Base-by-base conservation (phyloP, 2,113 vertebrate genomes). In the Myiopsitta monachus region DNA sequence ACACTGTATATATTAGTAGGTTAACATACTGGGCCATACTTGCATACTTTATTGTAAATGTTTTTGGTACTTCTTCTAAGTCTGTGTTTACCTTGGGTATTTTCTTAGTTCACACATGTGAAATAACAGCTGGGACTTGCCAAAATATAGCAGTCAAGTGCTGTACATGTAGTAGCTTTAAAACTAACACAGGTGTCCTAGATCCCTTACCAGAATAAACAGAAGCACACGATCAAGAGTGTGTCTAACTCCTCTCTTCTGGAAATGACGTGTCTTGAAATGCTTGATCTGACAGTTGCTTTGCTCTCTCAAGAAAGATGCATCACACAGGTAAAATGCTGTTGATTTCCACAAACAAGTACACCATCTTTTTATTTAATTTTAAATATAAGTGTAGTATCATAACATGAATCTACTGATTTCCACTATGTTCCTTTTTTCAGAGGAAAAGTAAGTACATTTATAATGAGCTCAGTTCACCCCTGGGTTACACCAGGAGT, bases 171-270 rank as follows among this genome's bases (percentile, higher is more conserved):
- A 92, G 95, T 93, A 96, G 96, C 94, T 90, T 97, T 95, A 96
- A 97, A 97, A 96, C 97, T 97, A 97, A 97, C 97, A 97, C 96
- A 97, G 97, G 98, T 98, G 97, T 96, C 94, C 75, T 76, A 79
- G 90, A 95, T 87, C 69, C 91, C 92, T 94, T 88, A 82, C 28
- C 91, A 96, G 97, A 85, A 87, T 97, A 98, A 97, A 97, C 67
- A 95, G 96, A 94, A 97, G 96, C 94, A 94, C 90, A 97, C 85
- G 96, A 96, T 96, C 93, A 77, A 90, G 83, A 95, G 95, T 74
- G 95, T 72, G 81, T 80, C 82, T 55, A 90, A 92, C 47, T 51
- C 80, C 59, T 89, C 46, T 80, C 95, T 94, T 96, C 96, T 96
- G 83, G 87, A 96, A 96, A 94, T 68, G 73, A 94, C 9, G 18